Conservation (phyloP, 2,888 invertebrate species). For the Calephelis perditalis region DNA sequence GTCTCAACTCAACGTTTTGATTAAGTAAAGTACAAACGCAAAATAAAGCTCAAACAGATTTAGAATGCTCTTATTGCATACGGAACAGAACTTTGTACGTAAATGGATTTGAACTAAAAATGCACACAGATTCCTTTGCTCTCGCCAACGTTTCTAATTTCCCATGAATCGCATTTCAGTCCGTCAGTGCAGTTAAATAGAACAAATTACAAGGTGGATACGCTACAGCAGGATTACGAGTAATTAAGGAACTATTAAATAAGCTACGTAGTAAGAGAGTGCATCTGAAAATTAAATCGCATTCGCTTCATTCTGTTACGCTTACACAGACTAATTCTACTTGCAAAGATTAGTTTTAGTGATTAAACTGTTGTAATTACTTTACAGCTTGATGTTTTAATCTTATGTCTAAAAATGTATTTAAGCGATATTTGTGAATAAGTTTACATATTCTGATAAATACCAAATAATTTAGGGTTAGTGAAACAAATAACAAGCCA, state of each 20-base stretch:
- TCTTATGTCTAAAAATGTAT: not conserved
- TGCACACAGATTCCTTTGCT: slow-evolving; percentile 25
- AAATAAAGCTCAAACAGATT: slow-evolving; percentile 13
- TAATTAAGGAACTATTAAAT: slow-evolving; percentile 63
- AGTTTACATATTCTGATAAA: too few relatives aligned
- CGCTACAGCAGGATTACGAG: slow-evolving; percentile 49
- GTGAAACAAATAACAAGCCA: too few relatives aligned
- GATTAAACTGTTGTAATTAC: slow-evolving; percentile 1
- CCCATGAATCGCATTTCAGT: slow-evolving; percentile 28
- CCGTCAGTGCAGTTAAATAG: slow-evolving; percentile 39
- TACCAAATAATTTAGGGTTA: too few relatives aligned
- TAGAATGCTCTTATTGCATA: slow-evolving; percentile 25
- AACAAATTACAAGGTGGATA: slow-evolving; percentile 52
- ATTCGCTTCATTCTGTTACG: slow-evolving; percentile 34
- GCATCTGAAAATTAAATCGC: slow-evolving; percentile 33
- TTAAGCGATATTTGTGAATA: too few relatives aligned
- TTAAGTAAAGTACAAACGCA: slow-evolving; percentile 9
- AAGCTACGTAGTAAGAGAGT: slow-evolving; percentile 25
- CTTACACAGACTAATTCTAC: slow-evolving; percentile 26
- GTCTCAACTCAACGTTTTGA: not conserved
- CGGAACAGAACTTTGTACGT: slow-evolving; percentile 26
- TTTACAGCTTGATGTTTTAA: not conserved
- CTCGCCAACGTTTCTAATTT: slow-evolving; percentile 27
- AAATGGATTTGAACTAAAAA: slow-evolving; percentile 22
- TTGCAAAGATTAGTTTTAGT: slow-evolving; percentile 13